Conservation (phyloP, 1,140 invertebrate species). For the Leptinotarsa undecemlineata region DNA sequence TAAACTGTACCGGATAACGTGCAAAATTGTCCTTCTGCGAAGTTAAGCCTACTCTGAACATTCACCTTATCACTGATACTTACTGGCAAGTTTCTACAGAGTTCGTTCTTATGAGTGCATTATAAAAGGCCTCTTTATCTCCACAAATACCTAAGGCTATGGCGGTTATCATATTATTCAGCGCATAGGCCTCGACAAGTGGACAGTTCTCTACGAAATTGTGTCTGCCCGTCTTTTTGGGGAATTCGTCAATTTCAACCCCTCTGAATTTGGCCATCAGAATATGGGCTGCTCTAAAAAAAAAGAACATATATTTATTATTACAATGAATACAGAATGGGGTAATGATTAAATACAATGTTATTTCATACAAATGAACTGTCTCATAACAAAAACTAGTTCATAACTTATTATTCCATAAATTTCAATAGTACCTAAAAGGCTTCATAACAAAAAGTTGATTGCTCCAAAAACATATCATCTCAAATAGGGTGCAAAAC, state of each 20-base stretch:
- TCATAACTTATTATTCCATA: too few relatives aligned
- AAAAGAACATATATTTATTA: background rate
- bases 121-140: constrained; percentile 40
- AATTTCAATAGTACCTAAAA: too few relatives aligned
- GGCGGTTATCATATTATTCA: constrained; percentile 45
- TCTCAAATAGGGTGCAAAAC: too few relatives aligned
- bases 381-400: too few relatives aligned
- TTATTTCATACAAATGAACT: too few relatives aligned
- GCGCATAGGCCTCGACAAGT: constrained; percentile 42
- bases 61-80: constrained; percentile 18
- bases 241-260: constrained; percentile 32
- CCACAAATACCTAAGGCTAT: constrained; percentile 50
- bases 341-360: too few relatives aligned
- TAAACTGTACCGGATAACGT: too few relatives aligned
- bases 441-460: too few relatives aligned
- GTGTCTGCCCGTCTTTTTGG: constrained; percentile 26
- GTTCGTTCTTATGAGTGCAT: constrained; percentile 47
- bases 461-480: too few relatives aligned
- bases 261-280: constrained; percentile 35
- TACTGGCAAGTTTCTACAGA: constrained; percentile 45
- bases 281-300: constrained; percentile 16
- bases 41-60: too few relatives aligned
- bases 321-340: background rate
- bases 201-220: constrained; percentile 31
- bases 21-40: too few relatives aligned